phyloP scores from a whole-genome alignment of 30 jellyfish, hydroid and myxozoan genomes.

The Phacellophora camtschatica region DNA sequence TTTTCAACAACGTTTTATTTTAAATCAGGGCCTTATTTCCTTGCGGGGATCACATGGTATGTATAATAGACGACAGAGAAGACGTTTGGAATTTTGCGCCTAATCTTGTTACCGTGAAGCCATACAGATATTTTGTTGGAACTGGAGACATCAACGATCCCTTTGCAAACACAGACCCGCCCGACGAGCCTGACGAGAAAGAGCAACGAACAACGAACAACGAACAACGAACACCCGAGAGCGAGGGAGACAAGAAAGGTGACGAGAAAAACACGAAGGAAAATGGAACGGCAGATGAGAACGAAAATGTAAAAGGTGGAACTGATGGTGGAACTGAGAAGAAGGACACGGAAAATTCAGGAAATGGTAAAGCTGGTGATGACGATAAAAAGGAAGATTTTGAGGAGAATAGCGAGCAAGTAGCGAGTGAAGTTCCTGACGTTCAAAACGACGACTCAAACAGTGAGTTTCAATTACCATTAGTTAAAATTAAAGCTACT shows the following conservation, averaged over 20 bases:
- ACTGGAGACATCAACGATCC: slow-evolving; percentile 94
- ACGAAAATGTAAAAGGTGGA: neutral
- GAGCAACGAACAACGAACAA: neutral
- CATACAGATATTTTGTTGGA: slow-evolving; percentile 79
- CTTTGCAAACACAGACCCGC: slow-evolving; percentile 24
- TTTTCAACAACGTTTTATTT: too few relatives aligned
- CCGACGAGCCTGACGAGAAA: neutral
- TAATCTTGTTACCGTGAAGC: slow-evolving; percentile 89
- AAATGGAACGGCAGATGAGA: neutral
- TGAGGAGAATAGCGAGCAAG: neutral
- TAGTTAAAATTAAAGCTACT: too few relatives aligned
- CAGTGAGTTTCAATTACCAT: too few relatives aligned
- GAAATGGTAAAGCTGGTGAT: neutral
- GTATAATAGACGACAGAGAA: slow-evolving; percentile 97
- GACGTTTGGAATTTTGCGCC: slow-evolving; percentile 99
- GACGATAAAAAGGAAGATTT: neutral
- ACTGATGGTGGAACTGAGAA: neutral
- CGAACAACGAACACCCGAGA: neutral
- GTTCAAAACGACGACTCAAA: neutral
- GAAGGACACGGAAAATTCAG: neutral
- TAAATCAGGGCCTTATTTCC: slow-evolving; percentile 96
- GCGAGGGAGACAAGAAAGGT: neutral
- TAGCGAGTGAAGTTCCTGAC: neutral
- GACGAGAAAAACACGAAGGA: neutral
- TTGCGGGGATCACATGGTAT: slow-evolving; percentile 98